A percentile compares a stretch with the other conserved stretches of the same genome.
Conservation (phyloP, 2,888 invertebrate genomes). For the Chromoteleia sp. region DNA sequence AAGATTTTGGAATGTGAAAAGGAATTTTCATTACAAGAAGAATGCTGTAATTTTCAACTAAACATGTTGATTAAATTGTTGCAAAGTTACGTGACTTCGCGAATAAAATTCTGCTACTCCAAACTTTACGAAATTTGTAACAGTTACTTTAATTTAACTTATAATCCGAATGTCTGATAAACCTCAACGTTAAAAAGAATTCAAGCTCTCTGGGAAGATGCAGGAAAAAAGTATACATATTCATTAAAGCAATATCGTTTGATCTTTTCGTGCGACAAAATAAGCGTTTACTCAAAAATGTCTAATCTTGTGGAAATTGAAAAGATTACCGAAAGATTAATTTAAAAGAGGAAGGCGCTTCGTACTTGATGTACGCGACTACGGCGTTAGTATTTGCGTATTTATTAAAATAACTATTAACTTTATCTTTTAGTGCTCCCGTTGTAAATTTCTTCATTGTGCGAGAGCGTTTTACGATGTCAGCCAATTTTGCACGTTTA, state of each 20-base stretch:
- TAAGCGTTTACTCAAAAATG: background rate
- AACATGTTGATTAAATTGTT: slow-evolving; percentile 36
- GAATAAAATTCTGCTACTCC: background rate
- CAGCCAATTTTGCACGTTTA: background rate
- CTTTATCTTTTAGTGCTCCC: background rate
- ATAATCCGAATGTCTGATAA: background rate
- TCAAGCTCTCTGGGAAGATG: background rate
- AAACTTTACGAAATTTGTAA: background rate
- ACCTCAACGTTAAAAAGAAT: background rate
- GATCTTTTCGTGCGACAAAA: background rate
- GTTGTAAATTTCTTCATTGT: background rate
- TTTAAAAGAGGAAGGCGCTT: background rate
- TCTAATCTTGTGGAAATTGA: background rate
- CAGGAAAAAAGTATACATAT: background rate
- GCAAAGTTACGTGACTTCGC: slow-evolving; percentile 1
- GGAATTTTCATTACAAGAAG: slow-evolving; percentile 38
- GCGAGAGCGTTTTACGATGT: background rate
- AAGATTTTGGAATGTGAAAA: slow-evolving; percentile 23
- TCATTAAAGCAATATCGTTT: background rate
- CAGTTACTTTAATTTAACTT: background rate
- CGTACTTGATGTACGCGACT: too few relatives aligned
- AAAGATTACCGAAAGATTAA: background rate
- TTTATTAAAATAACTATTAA: background rate
- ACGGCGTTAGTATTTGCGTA: background rate
- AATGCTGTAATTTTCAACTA: slow-evolving; percentile 34